Evolutionary conservation across 2,888 invertebrate genomes (phyloP), one percentile per base, ranked within the genome.

Genomic region (Molanna angustata): DNA sequence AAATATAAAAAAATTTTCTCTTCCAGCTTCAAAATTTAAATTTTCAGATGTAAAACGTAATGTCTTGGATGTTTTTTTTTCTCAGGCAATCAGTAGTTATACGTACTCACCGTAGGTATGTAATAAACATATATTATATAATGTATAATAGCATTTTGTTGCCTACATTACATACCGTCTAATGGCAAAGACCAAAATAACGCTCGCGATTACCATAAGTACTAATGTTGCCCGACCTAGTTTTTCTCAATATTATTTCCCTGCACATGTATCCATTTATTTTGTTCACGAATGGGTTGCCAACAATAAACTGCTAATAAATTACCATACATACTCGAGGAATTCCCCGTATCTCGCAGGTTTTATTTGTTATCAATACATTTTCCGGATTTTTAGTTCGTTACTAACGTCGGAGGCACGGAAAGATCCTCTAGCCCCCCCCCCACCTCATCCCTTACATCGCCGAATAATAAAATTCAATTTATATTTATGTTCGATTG

Each of bases 291-390:
- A 27, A 43, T 43, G 27, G 43, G 27, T 43, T 27, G 43, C 17
- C 7, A 43, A 16, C 43, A 43, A 43, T 43, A 43, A 43, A 43
- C 43, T 22, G 43, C 17, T 16, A 13, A 43, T 43, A 43, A 43
- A 43, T 43, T 22, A 43, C 27, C 43, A 43, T 27, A 27, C 27
- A 27, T 27, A 11, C 27, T 27, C 11, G 4, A n/a, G 27, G 27
- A 27, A 27, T 7, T 27, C 27, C 27, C 4, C 27, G 27, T 27
- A 7, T 27, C 27, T 27, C 27, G 27, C 27, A 27, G 27, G 27
- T 27, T 27, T 27, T 27, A 27, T 27, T 27, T 27, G 27, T 27
- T 27, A 27, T 27, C 27, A 27, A 27, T 27, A 27, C 27, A 27
- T 27, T 27, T 27, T 27, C 27, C 27, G 27, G 27, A 7, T 27